phyloP scores from a whole-genome alignment of 1,140 invertebrate species.

The Lamellibrachia luymesi region DNA sequence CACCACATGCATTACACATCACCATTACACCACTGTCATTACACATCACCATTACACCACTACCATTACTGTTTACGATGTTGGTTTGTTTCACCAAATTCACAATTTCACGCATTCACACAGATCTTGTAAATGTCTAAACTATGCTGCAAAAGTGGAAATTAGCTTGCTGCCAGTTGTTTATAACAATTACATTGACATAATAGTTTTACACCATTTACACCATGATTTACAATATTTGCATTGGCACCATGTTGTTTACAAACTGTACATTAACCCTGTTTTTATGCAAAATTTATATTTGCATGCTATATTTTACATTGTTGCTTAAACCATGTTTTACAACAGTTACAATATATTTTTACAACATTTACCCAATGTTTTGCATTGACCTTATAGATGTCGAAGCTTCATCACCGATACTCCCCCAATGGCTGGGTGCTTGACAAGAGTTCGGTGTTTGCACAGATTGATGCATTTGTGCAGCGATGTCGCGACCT shows the following conservation, averaged over 20 bases:
- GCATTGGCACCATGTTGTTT: slow-evolving; percentile 4
- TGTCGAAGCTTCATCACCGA: slow-evolving; percentile 54
- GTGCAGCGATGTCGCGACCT: slow-evolving; percentile 80
- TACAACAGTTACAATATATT: not conserved
- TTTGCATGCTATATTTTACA: not conserved
- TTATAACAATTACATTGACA: too few relatives aligned
- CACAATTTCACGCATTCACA: too few relatives aligned
- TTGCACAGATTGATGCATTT: slow-evolving; percentile 82
- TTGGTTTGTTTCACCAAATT: too few relatives aligned
- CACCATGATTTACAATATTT: not conserved
- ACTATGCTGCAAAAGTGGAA: too few relatives aligned
- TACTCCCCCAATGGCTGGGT: slow-evolving; percentile 65
- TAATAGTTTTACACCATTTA: not conserved
- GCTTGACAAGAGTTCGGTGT: slow-evolving; percentile 74
- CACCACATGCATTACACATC: too few relatives aligned
- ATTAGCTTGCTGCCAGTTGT: too few relatives aligned
- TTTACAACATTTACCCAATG: not conserved
- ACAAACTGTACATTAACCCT: not conserved
- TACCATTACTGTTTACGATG: too few relatives aligned
- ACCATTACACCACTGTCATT: too few relatives aligned
- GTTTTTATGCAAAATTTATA: not conserved
- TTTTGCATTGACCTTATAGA: slow-evolving; percentile 34
- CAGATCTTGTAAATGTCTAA: too few relatives aligned
- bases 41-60: too few relatives aligned
- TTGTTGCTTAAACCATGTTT: not conserved